phyloP scores from a whole-genome alignment of 1,140 invertebrate species.

The Eufriesea mexicana region DNA sequence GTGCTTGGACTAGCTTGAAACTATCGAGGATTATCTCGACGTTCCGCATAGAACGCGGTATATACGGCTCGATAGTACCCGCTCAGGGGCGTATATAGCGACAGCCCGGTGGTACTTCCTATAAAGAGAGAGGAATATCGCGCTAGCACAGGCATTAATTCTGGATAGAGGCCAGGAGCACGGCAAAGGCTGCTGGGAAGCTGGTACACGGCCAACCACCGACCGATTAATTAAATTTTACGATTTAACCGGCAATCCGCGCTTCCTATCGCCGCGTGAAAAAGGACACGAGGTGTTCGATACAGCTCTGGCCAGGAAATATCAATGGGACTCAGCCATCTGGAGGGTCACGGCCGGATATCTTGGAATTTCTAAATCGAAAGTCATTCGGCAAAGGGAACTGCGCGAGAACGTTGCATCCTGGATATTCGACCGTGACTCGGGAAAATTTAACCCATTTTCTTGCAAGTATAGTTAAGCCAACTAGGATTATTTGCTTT shows the following conservation, averaged over 20 bases:
- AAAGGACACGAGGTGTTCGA: conserved; percentile 26
- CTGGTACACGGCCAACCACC: conserved; percentile 36
- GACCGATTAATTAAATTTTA: conserved; percentile 66
- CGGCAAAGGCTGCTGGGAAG: conserved; percentile 30
- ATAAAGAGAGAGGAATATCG: conserved; percentile 47
- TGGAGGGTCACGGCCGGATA: neutral
- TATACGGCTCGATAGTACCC: conserved; percentile 8
- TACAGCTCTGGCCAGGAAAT: neutral
- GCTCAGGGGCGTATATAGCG: conserved; percentile 28
- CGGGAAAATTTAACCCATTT: too few species aligned
- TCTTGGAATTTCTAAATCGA: neutral
- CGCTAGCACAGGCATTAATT: conserved; percentile 52
- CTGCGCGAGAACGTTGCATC: neutral
- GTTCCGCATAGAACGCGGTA: conserved; percentile 9
- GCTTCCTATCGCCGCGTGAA: conserved; percentile 9
- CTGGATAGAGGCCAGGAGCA: conserved; percentile 48
- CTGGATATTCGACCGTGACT: too few species aligned
- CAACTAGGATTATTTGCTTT: too few species aligned
- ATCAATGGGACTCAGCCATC: neutral
- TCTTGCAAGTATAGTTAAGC: too few species aligned
- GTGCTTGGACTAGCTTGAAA: neutral
- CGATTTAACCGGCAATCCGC: conserved; percentile 43
- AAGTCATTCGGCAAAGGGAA: too few species aligned
- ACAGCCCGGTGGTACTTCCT: conserved; percentile 32
- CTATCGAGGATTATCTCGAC: conserved; percentile 5